phyloP scores from a whole-genome alignment of 2,888 invertebrate genomes.

The Tetragnatha montana region DNA sequence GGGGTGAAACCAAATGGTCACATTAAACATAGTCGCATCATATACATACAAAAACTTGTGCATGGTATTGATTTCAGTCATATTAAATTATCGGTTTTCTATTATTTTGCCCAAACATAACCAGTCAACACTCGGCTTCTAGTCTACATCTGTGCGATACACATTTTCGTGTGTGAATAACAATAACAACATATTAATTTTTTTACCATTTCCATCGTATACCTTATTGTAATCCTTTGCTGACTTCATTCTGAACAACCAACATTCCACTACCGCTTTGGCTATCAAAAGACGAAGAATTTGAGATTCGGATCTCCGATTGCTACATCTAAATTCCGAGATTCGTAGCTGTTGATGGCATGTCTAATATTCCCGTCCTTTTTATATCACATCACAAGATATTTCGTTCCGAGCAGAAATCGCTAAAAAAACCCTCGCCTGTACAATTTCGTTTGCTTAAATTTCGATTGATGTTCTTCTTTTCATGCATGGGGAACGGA shows the following conservation, averaged over 20 bases:
- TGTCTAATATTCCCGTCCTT: not conserved
- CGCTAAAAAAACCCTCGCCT: not conserved
- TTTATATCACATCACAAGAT: not conserved
- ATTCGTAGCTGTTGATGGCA: conserved; percentile 15
- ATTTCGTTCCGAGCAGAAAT: not conserved
- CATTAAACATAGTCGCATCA: conserved; percentile 47
- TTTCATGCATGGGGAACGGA: conserved; percentile 1
- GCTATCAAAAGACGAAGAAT: conserved; percentile 16
- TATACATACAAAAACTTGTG: conserved; percentile 62
- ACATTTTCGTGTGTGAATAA: conserved; percentile 65
- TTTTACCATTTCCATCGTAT: conserved; percentile 22
- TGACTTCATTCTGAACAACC: conserved; percentile 8
- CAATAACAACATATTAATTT: conserved; percentile 66
- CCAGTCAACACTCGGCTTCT: conserved; percentile 69
- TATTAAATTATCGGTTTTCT: conserved; percentile 29
- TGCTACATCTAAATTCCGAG: conserved; percentile 38
- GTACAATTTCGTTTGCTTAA: not conserved
- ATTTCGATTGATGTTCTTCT: not conserved
- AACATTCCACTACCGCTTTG: conserved; percentile 16
- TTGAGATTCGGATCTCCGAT: conserved; percentile 12
- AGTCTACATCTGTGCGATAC: conserved; percentile 70
- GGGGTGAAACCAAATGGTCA: conserved; percentile 60
- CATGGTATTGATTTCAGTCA: conserved; percentile 39
- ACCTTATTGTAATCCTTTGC: conserved; percentile 7
- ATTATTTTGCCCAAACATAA: conserved; percentile 67